These are phyloP conservation scores for Scopus umbretta DNA, from an alignment of 2,113 vertebrate genomes.

Conservation along the genomic window DNA sequence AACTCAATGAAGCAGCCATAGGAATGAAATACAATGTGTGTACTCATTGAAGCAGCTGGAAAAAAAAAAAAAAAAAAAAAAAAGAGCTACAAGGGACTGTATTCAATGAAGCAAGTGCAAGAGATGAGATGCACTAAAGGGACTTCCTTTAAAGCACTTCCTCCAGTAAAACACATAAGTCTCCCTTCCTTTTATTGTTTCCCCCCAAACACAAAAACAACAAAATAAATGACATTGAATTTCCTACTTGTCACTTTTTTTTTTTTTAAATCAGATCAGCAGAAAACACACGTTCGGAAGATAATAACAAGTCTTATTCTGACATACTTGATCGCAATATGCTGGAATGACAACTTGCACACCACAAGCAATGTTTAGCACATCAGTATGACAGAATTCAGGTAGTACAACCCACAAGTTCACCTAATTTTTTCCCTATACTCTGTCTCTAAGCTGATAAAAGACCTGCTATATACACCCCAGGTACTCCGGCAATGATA, in stretches of 20 bases:
- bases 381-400: not conserved
- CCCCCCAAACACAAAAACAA: not conserved
- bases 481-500: not conserved
- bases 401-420: not conserved
- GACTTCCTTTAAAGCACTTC: not conserved
- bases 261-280: not conserved
- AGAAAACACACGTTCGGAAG: not conserved
- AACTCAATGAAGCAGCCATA: constrained; percentile 43
- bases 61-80: constrained; percentile 26
- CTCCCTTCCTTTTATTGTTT: not conserved
- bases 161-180: not conserved
- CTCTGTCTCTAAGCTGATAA: not conserved
- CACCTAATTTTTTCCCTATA: not conserved
- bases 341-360: not conserved
- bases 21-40: constrained; percentile 17
- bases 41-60: constrained; percentile 43
- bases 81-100: not conserved
- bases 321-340: not conserved
- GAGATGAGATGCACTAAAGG: constrained; percentile 5
- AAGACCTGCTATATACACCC: not conserved
- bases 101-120: not conserved
- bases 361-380: not conserved
- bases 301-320: constrained; percentile 31
- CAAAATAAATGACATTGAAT: not conserved
- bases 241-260: not conserved